phyloP scores from a whole-genome alignment of 2,113 vertebrate species.

The Cochlearius cochlearius region DNA sequence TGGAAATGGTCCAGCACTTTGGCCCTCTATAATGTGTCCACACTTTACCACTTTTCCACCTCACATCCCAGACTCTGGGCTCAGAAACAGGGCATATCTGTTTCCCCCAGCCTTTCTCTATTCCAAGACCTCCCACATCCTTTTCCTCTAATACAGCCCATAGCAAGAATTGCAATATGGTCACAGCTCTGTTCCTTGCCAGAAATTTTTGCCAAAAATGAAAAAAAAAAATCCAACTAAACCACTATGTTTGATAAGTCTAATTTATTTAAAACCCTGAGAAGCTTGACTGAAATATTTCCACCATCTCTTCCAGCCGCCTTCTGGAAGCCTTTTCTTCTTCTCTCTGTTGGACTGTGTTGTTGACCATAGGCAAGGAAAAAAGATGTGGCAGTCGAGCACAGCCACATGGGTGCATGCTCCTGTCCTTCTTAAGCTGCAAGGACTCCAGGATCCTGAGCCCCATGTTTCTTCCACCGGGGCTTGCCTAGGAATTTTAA shows the following conservation, averaged over 20 bases:
- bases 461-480: not conserved
- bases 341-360: not conserved
- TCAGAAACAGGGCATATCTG: not conserved
- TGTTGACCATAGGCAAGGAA: not conserved
- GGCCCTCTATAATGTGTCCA: not conserved
- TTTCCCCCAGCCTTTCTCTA: not conserved
- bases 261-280: constrained; percentile 23
- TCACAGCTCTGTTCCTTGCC: not conserved
- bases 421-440: not conserved
- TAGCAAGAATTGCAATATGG: constrained; percentile 1
- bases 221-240: not conserved
- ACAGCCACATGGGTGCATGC: accelerated
- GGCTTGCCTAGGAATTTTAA: not conserved
- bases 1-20: not conserved
- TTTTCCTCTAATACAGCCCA: not conserved
- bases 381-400: not conserved
- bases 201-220: constrained; percentile 43
- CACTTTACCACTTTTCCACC: not conserved
- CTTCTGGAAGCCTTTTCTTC: not conserved
- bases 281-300: constrained; percentile 43
- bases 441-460: not conserved
- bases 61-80: not conserved
- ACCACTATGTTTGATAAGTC: constrained; percentile 25
- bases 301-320: not conserved
- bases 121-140: constrained; percentile 54